Conservation (phyloP, 2,113 vertebrate genomes). For the Anguilla japonica region DNA sequence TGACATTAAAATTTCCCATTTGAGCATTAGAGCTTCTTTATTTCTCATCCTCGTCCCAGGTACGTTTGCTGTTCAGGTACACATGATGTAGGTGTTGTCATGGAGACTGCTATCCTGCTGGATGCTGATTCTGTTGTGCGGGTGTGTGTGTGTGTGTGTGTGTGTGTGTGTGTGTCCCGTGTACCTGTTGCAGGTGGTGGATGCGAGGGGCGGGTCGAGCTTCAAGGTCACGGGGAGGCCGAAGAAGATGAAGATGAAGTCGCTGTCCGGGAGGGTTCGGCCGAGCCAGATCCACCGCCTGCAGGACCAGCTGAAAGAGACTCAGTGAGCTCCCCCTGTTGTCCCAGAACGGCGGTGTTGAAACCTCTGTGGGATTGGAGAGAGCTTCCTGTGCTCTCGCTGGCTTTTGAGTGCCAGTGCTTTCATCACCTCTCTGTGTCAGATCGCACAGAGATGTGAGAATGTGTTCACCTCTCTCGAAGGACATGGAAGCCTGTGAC, state of each 20-base stretch:
- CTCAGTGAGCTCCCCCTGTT: conserved; percentile 70
- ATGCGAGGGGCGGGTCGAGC: conserved; percentile 84
- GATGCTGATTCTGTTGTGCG: neutral
- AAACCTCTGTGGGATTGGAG: too few species aligned
- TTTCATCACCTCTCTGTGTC: too few species aligned
- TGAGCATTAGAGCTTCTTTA: neutral
- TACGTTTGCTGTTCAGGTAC: neutral
- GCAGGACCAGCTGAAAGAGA: conserved; percentile 80
- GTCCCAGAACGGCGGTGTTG: too few species aligned
- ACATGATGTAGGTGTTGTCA: neutral
- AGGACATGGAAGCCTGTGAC: too few species aligned
- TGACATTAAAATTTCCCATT: neutral
- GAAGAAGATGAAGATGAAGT: conserved; percentile 85
- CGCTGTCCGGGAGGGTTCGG: conserved; percentile 77
- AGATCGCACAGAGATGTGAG: too few species aligned
- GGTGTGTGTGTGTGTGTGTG: neutral
- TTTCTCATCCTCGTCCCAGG: neutral
- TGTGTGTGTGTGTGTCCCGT: neutral
- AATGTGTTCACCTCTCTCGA: too few species aligned
- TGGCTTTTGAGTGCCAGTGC: too few species aligned
- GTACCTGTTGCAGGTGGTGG: conserved; percentile 76
- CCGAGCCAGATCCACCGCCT: conserved; percentile 79
- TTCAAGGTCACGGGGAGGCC: conserved; percentile 82
- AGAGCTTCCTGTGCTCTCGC: too few species aligned
- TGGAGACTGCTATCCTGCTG: neutral